These are phyloP conservation scores for Stegophylla sp. DNA, from an alignment of 2,888 invertebrate species.

Conservation along the genomic window DNA sequence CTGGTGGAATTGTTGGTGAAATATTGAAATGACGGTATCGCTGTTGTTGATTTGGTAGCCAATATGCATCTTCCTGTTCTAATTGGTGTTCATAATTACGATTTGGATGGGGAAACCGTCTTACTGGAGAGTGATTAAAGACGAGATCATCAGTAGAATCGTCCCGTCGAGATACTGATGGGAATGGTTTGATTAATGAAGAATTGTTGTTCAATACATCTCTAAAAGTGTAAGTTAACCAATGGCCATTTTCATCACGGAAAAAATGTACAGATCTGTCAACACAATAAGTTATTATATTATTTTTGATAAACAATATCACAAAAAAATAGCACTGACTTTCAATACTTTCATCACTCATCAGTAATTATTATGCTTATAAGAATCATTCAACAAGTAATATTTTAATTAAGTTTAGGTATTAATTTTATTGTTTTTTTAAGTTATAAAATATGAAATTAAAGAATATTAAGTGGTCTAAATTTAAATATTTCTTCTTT, in stretches of 20 bases:
- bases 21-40: conserved; percentile 48
- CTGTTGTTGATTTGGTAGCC: conserved; percentile 38
- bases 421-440: no score
- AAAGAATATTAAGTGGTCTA: no score
- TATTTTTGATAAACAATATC: not conserved
- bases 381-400: no score
- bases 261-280: conserved; percentile 79
- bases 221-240: conserved; percentile 87
- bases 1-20: conserved; percentile 49
- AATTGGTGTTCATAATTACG: conserved; percentile 49
- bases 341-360: no score
- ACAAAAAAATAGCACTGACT: no score
- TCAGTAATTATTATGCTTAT: no score
- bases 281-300: not conserved
- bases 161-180: conserved; percentile 32
- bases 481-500: no score
- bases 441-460: no score
- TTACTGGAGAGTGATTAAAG: conserved; percentile 52
- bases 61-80: conserved; percentile 40
- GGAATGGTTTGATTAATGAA: conserved; percentile 63
- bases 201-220: conserved; percentile 66
- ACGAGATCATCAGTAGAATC: conserved; percentile 52
- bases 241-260: conserved; percentile 83
- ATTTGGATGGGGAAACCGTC: conserved; percentile 35
- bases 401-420: no score